Evolutionary conservation across 2,888 invertebrate species (phyloP), one percentile per base, ranked within the genome.

Genomic region (Pyrochroa serraticornis): DNA sequence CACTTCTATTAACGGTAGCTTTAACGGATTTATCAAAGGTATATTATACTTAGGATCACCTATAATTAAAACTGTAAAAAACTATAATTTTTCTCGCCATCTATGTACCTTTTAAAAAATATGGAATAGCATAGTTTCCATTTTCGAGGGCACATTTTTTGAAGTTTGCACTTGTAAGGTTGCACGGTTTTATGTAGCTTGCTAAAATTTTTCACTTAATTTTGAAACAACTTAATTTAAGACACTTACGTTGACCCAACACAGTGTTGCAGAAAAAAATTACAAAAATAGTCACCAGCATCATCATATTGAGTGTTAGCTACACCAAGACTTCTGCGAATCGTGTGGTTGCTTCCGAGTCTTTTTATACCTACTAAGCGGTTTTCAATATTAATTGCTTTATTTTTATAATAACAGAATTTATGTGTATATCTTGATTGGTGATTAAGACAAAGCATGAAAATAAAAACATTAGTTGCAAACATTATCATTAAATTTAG

Each of bases 11-110:
- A 63, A 43, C 3, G 72, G 68, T 6, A 74, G 57, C n/a, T 58
- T 48, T 8, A 72, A 52, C 0, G 74, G 73, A 33, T 58, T 46
- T 45, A 71, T 47, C 7, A 34, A 62, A 22, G 72, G 71, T 12
- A 71, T 60, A 14, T 65, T 66, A 44, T 64, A 65, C 7, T 60
- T 13, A 36, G 52, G 67, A 33, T 72, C 71, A 42, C 72, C 71
- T 72, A 62, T 34, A 7, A 30, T 31, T 32, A 6, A 10, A 30
- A 7, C 6, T 9, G 12, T 1, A 1, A 13, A 36, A 2, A 5
- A 5, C 34, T 0, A 14, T 13, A 22, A 10, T 43, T 8, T 8
- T 33, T 44, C 1, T 33, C 7, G 8, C 9, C 3, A 3, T 22
- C 7, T 12, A 37, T 41, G 44, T 53, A 53, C 60, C 61, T 46